Base-by-base conservation (phyloP, 1,140 invertebrate species). In the Aphidius gifuensis region DNA sequence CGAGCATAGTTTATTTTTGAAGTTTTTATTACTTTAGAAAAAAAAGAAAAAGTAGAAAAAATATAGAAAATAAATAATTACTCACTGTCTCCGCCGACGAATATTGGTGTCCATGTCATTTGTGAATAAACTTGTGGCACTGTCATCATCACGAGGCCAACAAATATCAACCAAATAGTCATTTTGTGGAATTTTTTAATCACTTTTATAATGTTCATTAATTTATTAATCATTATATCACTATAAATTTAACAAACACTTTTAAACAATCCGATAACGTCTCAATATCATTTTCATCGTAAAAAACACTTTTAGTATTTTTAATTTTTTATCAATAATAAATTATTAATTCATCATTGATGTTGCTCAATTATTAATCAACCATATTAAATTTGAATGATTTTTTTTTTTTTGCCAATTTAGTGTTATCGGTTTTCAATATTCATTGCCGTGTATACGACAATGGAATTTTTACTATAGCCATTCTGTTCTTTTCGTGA, bases 51-150 rank as follows among this genome's bases (percentile, higher is more conserved):
- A 53, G 32, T 42, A 57, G 44, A 59, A 45, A 55, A 61, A 61
- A 58, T 64, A 51, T 49, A 63, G 46, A 48, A 50, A 39, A 43
- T n/a, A 60, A 64, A 59, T 47, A 62, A 49, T 59, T 69, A 79
- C 79, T 81, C 65, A 81, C 79, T 80, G 55, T 69, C 63, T 61
- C 68, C 51, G 50, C 77, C 75, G 45, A 80, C 66, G 67, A 80
- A 80, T 67, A 81, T 80, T 5, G 78, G 77, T 40, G 79, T 81
- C 77, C 78, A 81, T 43, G 76, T 74, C 57, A 80, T 70, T 60
- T 81, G 77, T 9, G 76, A 72, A 60, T 72, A 71, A 40, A 67
- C 75, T 46, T 71, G 67, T 21, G 76, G 71, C n/a, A 67, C 65
- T 44, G 68, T 68, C 47, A 75, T 71, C 55, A 78, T 62, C 54